Percentiles rank a stretch among this genome's conserved stretches.
Evolutionary conservation across 2,797 vertebrate genomes (phyloP).

Genomic region (Mastacembelus armatus): DNA sequence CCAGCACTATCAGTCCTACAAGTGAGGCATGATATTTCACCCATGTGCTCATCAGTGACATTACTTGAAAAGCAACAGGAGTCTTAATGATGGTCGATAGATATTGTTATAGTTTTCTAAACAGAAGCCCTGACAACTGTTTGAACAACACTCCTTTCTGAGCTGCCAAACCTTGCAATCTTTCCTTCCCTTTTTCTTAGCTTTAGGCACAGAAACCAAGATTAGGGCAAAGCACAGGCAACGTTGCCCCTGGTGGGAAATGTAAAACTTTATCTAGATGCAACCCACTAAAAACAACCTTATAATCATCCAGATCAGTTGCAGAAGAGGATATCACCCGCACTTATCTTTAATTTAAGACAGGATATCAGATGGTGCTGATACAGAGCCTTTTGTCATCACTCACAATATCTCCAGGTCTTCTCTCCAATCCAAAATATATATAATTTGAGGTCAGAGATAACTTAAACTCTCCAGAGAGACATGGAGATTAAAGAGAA

Average conservation of each 20-base stretch:
- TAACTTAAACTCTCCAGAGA: constrained; percentile 53
- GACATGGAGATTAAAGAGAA: constrained; percentile 45
- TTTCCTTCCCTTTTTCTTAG: not conserved
- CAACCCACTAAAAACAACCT: constrained; percentile 66
- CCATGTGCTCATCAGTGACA: constrained; percentile 7
- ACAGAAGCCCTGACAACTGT: not conserved
- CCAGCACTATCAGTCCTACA: constrained; percentile 18
- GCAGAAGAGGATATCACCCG: constrained; percentile 62
- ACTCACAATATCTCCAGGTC: constrained; percentile 45
- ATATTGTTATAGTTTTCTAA: constrained; percentile 19
- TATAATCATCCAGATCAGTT: constrained; percentile 68
- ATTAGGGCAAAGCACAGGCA: constrained; percentile 7
- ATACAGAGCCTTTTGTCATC: constrained; percentile 62
- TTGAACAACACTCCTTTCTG: constrained; percentile 1
- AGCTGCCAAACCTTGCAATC: not conserved
- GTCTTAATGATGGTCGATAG: constrained; percentile 2
- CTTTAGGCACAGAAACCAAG: constrained; percentile 15
- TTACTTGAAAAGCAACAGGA: constrained; percentile 7
- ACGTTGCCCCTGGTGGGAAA: constrained; percentile 40
- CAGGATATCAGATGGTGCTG: constrained; percentile 67
- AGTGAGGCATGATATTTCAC: constrained; percentile 6
- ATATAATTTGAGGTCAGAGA: constrained; percentile 53
- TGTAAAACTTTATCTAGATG: constrained; percentile 65
- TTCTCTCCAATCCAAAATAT: constrained; percentile 40
- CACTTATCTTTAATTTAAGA: constrained; percentile 75